Evolutionary conservation across 2,888 invertebrate genomes (phyloP), one percentile per base, ranked within the genome.

Genomic region (Cosmopolites sordidus): DNA sequence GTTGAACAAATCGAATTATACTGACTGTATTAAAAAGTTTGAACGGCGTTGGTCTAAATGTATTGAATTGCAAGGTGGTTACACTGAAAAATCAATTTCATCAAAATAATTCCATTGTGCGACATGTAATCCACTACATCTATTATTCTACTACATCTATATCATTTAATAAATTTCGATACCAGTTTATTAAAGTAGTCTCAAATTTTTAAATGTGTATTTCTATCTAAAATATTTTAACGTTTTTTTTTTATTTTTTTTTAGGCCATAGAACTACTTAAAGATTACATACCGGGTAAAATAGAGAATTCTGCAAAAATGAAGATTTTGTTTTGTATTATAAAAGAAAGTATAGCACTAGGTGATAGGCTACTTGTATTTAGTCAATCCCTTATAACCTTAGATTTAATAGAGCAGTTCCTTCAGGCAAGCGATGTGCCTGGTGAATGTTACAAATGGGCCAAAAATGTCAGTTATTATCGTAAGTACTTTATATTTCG

Each of bases 301-400:
- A 83, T 96, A 60, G 92, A 92, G 67, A 92, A 93, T 68, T 93
- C 96, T 1, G 91, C 92, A 1, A 99, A 99, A 77, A 92, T 99
- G 87, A 86, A 91, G 64, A 81, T 98, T 40, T 86, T 98, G 66
- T 90, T 97, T 73, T 88, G 89, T 62, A 87, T 99, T 58, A 78
- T 99, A 43, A 87, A 91, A 61, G 92, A 95, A 73, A 89, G 93
- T 60, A 84, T 97, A 48, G 80, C 81, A 54, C 73, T 89, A 56
- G 93, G 92, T 1, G 98, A 99, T 75, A 86, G 97, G 57, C 79
- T 98, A 52, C 78, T 99, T 48, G 83, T 98, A 2, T 99, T 99
- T 73, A 96, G 96, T 65, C 97, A 98, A 73, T 96, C 95, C 66
- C 79, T 99, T 53, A 87, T 96, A 63, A 98, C 98, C 1, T 76